These are phyloP conservation scores for Lucifuga dentata DNA, from an alignment of 2,113 vertebrate genomes.

Conservation along the genomic window DNA sequence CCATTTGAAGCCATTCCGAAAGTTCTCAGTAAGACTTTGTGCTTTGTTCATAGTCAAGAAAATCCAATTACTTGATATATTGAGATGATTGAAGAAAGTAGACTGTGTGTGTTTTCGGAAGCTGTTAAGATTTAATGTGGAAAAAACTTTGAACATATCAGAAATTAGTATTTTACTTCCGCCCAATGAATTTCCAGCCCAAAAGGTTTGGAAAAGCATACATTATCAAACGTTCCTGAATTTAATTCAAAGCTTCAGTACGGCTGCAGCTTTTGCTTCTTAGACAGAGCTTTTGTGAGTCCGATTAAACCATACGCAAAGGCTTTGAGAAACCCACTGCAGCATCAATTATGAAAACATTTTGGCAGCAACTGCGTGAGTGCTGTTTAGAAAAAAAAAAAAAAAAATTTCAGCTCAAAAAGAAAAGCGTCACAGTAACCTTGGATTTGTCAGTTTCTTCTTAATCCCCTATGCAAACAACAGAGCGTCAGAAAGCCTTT, in stretches of 20 bases:
- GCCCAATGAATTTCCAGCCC: constrained; percentile 31
- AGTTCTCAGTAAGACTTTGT: too few relatives aligned
- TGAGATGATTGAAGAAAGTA: too few relatives aligned
- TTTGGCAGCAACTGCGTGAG: constrained; percentile 12
- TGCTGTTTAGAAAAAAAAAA: not conserved
- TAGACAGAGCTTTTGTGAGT: constrained; percentile 18
- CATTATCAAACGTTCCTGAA: constrained; percentile 20
- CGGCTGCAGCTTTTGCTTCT: constrained; percentile 19
- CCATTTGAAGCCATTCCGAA: too few relatives aligned
- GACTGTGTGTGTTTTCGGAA: too few relatives aligned
- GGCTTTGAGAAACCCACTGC: constrained; percentile 5
- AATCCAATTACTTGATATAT: too few relatives aligned
- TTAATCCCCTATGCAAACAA: constrained; percentile 7
- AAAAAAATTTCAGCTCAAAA: constrained; percentile 4
- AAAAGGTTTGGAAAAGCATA: constrained; percentile 26
- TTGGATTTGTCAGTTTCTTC: constrained; percentile 12
- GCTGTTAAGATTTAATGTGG: too few relatives aligned
- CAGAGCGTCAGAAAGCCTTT: constrained; percentile 17
- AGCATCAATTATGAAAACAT: constrained; percentile 31
- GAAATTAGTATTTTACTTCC: constrained; percentile 29
- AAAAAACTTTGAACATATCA: constrained; percentile 17
- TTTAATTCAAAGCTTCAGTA: constrained; percentile 15
- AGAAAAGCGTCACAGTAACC: constrained; percentile 14
- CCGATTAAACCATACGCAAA: constrained; percentile 5
- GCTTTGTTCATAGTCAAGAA: too few relatives aligned